Evolutionary conservation across 2,113 vertebrate species (phyloP).

Genomic region (Lynx canadensis): DNA sequence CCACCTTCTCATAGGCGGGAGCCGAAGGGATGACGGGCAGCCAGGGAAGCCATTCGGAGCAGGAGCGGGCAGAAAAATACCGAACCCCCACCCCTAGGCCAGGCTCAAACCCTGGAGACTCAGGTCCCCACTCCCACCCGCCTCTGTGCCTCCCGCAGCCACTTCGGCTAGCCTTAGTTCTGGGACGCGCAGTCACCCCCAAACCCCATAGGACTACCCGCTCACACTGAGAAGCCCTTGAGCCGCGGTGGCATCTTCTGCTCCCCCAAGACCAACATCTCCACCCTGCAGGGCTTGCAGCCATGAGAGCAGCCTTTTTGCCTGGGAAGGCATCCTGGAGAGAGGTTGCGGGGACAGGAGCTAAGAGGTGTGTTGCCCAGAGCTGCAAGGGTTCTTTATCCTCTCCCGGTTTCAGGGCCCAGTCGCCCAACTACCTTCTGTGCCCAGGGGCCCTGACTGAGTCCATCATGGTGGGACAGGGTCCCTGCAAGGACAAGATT

Average conservation of each 20-base stretch:
- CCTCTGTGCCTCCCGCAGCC: no score
- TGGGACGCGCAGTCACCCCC: background rate
- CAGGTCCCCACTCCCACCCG: background rate
- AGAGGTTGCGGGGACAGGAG: background rate
- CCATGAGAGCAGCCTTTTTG: background rate
- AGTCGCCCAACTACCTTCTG: background rate
- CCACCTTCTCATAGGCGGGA: background rate
- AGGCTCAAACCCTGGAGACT: background rate
- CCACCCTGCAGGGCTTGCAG: background rate
- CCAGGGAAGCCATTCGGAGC: background rate
- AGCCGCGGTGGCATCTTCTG: background rate
- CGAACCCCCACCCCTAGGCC: no score
- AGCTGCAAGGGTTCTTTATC: background rate
- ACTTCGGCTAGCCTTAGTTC: background rate
- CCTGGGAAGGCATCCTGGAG: background rate
- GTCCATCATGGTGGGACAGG: background rate
- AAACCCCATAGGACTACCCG: background rate
- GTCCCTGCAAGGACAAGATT: background rate
- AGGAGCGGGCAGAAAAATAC: background rate
- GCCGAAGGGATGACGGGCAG: background rate
- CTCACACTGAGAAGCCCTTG: background rate
- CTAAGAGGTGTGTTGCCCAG: background rate
- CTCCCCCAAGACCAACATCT: background rate
- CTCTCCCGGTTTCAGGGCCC: background rate
- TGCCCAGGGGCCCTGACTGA: background rate